Evolutionary conservation across 2,888 invertebrate species (phyloP), one percentile per base, ranked within the genome.

Genomic region (Unio delphinus): DNA sequence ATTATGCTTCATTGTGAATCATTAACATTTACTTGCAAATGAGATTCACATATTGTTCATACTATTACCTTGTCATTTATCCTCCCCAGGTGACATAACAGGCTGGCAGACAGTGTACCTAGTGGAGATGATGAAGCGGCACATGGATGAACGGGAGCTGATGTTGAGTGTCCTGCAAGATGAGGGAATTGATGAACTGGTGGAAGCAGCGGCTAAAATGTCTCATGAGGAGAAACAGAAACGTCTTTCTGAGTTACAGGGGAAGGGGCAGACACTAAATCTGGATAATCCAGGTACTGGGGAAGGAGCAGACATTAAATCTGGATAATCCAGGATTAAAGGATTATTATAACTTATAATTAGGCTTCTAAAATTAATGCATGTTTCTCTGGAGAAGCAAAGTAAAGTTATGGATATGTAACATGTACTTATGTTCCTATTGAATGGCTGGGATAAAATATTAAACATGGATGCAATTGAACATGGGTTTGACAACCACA

Each of bases 91-190:
- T 68, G 83, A 86, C 67, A 65, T 80, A 45, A 76, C 76, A 5
- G 81, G 77, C 1, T 81, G 85, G 80, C 85, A 84, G 75, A 74
- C 80, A 60, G 78, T 81, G 0, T 83, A 80, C 67, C 61, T 87
- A 54, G 73, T 76, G 30, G 85, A 86, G 70, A 78, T 86, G 75
- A 68, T 81, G 63, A 79, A 84, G 70, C 82, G 86, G 34, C 89
- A 88, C 67, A 63, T 69, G n/a, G 87, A 86, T 70, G 89, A 89
- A 73, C 69, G 87, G 62, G 86, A 87, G 67, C 55, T 80, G 23
- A 72, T 86, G 59, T 84, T 90, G 64, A 80, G 81, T 30, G 86
- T 90, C 70, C 87, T 90, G 58, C 85, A 87, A 74, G 88, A 85
- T 63, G 84, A 84, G 28, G 83, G 83, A 20, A 81, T 88, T 23